Evolutionary conservation across 2,797 vertebrate species (phyloP).

Genomic region (Myotis daubentonii): DNA sequence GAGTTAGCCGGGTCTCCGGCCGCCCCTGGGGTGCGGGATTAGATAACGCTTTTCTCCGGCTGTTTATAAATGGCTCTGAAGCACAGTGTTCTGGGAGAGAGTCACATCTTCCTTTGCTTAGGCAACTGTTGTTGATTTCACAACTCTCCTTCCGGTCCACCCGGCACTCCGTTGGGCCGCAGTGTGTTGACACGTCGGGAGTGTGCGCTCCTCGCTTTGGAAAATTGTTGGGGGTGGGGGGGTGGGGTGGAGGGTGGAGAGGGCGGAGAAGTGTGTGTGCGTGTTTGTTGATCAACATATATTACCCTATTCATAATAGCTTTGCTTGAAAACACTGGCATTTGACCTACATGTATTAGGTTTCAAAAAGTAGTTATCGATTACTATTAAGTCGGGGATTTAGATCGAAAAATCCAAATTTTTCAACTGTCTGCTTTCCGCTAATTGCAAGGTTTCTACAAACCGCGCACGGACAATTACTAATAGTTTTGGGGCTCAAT

Average conservation of each 20-base stretch:
- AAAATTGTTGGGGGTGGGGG: neutral
- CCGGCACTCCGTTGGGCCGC: neutral
- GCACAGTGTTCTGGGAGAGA: neutral
- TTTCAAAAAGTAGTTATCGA: neutral
- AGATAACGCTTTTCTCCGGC: too few relatives aligned
- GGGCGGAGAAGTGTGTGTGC: too few relatives aligned
- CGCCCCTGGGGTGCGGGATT: neutral
- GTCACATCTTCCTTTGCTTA: neutral
- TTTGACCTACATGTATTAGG: neutral
- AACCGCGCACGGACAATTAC: neutral
- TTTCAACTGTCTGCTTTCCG: neutral
- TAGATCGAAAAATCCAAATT: neutral
- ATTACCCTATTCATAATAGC: neutral
- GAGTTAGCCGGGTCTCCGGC: accelerated
- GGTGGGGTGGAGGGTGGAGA: too few relatives aligned
- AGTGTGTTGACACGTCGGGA: neutral
- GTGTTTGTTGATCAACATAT: neutral
- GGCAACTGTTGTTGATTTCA: neutral
- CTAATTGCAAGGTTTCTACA: neutral
- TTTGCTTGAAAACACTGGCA: neutral
- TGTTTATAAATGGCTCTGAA: neutral
- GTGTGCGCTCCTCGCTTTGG: neutral
- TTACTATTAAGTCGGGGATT: neutral
- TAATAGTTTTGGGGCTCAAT: neutral
- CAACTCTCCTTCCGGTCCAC: neutral